Evolutionary conservation across 2,113 vertebrate genomes (phyloP).

Genomic region (Menura novaehollandiae): DNA sequence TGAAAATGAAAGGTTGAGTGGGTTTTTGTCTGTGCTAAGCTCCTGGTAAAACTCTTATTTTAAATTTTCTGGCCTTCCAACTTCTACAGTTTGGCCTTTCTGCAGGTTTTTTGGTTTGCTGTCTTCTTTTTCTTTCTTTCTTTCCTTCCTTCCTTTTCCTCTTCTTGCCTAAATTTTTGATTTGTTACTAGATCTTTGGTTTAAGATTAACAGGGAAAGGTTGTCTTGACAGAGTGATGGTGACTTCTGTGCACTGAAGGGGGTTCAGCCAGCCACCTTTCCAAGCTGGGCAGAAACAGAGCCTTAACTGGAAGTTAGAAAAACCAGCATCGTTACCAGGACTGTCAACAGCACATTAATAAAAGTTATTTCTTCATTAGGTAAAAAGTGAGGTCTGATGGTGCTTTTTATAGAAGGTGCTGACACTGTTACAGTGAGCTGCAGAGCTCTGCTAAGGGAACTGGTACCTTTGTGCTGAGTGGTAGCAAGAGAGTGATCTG

Average conservation of each 20-base stretch:
- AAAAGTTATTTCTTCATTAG: slow-evolving; percentile 55
- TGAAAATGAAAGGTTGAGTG: not conserved
- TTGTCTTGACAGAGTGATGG: not conserved
- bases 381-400: slow-evolving; percentile 37
- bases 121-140: not conserved
- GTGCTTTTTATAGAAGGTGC: slow-evolving; percentile 55
- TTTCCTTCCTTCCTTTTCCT: not conserved
- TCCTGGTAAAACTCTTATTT: not conserved
- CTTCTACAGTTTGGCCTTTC: not conserved
- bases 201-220: not conserved
- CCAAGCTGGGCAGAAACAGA: slow-evolving; percentile 39
- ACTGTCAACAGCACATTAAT: slow-evolving; percentile 44
- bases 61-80: not conserved
- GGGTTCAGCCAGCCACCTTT: not conserved
- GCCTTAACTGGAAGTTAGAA: slow-evolving; percentile 54
- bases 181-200: not conserved
- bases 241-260: not conserved
- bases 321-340: not conserved
- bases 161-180: not conserved
- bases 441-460: slow-evolving; percentile 15
- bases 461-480: slow-evolving; percentile 50
- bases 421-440: not conserved
- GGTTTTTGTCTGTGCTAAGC: not conserved
- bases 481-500: slow-evolving; percentile 30
- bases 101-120: not conserved